A percentile compares a stretch with the other conserved stretches of the same genome.
These are phyloP conservation scores for Ichneumoninae sp. DNA, from an alignment of 2,888 invertebrate species.

Conservation along the genomic window DNA sequence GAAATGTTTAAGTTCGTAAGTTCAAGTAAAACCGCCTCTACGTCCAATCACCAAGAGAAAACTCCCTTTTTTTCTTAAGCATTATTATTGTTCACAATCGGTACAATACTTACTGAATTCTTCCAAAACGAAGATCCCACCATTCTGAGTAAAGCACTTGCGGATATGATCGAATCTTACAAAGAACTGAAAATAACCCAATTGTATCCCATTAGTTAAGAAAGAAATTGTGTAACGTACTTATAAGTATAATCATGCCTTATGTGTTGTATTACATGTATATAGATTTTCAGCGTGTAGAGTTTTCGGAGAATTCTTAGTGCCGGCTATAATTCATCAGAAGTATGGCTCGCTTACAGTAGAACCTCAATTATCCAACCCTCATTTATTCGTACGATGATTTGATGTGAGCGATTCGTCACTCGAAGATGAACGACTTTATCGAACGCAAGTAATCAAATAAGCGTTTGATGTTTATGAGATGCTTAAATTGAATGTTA, in stretches of 20 bases:
- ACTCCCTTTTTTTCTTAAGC: background rate
- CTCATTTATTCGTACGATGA: background rate
- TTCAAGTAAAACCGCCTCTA: background rate
- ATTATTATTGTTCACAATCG: constrained; percentile 8
- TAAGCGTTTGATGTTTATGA: no score
- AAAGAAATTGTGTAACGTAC: constrained; percentile 2
- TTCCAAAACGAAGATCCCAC: constrained; percentile 99
- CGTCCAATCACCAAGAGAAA: background rate
- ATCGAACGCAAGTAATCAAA: no score
- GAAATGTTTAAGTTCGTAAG: background rate
- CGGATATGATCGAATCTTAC: constrained; percentile 99
- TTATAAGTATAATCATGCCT: constrained; percentile 46
- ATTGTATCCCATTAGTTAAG: constrained; percentile 48
- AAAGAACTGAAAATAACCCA: constrained; percentile 95
- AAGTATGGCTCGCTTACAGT: background rate
- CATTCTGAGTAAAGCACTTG: constrained; percentile 99
- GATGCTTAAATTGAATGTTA: no score
- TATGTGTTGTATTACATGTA: constrained; percentile 21
- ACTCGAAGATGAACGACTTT: no score
- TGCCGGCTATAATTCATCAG: background rate
- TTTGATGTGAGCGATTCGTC: no score
- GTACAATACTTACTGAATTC: constrained; percentile 96
- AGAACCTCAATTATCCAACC: background rate
- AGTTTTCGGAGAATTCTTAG: constrained; percentile 23
- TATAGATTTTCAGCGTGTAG: constrained; percentile 10